Conservation (phyloP, 2,797 vertebrate species). For the Huso huso region DNA sequence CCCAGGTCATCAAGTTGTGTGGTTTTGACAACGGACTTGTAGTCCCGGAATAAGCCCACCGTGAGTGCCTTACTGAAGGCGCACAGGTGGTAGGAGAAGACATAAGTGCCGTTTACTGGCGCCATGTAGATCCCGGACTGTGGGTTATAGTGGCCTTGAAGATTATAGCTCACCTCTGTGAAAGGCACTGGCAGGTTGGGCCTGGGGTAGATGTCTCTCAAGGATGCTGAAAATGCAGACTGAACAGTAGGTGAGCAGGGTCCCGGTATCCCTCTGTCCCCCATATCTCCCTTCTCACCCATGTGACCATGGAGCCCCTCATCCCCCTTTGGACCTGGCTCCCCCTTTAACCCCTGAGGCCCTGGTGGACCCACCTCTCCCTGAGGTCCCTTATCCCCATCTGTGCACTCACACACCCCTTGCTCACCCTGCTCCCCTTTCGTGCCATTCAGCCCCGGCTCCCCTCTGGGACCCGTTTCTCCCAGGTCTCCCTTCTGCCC, state of each 20-base stretch:
- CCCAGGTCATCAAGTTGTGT: conserved; percentile 21
- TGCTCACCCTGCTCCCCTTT: conserved; percentile 42
- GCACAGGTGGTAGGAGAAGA: conserved; percentile 46
- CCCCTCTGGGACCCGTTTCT: conserved; percentile 31
- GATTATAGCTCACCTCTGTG: conserved; percentile 35
- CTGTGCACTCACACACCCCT: conserved; percentile 37
- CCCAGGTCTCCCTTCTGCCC: conserved; percentile 49
- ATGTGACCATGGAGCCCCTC: conserved; percentile 34
- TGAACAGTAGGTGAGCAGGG: conserved; percentile 50
- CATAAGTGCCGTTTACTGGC: conserved; percentile 54
- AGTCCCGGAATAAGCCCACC: conserved; percentile 50
- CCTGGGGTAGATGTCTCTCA: conserved; percentile 25
- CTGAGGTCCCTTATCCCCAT: conserved; percentile 36
- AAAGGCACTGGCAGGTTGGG: conserved; percentile 43
- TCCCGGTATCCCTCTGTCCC: conserved; percentile 41
- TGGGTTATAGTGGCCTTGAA: conserved; percentile 32
- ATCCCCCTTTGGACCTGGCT: conserved; percentile 40
- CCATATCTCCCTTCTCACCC: conserved; percentile 39
- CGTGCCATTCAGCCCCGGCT: conserved; percentile 14
- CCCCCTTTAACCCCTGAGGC: conserved; percentile 35
- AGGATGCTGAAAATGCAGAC: conserved; percentile 46
- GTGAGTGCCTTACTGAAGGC: conserved; percentile 28
- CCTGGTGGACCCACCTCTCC: conserved; percentile 45
- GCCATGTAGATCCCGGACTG: conserved; percentile 35
- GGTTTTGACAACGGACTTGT: conserved; percentile 27